Evolutionary conservation across 2,113 vertebrate species (phyloP).

Genomic region (Prinia subflava): DNA sequence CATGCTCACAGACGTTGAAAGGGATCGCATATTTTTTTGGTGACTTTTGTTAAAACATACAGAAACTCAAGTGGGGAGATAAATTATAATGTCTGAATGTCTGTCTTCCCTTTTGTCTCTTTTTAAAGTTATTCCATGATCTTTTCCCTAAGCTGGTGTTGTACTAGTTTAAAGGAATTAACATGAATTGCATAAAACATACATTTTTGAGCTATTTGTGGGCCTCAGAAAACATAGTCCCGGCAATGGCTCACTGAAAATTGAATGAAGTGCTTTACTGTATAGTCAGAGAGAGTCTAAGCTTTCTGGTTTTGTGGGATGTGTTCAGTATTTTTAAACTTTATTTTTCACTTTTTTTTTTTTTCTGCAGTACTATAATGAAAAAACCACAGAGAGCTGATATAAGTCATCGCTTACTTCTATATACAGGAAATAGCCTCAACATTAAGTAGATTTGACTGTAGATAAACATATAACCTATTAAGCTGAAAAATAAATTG

Average conservation of each 20-base stretch:
- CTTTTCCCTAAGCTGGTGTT: background rate
- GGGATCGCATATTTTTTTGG: rapidly evolving
- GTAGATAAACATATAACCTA: background rate
- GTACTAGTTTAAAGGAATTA: background rate
- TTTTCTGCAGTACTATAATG: background rate
- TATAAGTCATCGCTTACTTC: background rate
- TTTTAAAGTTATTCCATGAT: background rate
- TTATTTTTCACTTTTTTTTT: background rate
- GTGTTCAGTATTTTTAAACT: background rate
- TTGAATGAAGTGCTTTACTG: background rate
- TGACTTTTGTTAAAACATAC: background rate
- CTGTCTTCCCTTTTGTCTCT: background rate
- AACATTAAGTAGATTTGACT: background rate
- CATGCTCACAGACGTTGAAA: background rate
- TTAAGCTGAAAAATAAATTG: background rate
- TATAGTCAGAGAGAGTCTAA: background rate
- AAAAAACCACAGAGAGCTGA: background rate
- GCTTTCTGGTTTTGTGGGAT: background rate
- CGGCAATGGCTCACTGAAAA: background rate
- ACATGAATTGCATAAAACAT: background rate
- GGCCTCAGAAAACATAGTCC: background rate
- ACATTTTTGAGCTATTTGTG: background rate
- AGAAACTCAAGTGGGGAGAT: background rate
- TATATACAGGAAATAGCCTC: background rate
- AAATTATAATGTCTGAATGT: background rate